Percentiles rank a stretch among this genome's conserved stretches.
phyloP scores from a whole-genome alignment of 2,888 invertebrate species.

The Hirtodrosophila trivittata region DNA sequence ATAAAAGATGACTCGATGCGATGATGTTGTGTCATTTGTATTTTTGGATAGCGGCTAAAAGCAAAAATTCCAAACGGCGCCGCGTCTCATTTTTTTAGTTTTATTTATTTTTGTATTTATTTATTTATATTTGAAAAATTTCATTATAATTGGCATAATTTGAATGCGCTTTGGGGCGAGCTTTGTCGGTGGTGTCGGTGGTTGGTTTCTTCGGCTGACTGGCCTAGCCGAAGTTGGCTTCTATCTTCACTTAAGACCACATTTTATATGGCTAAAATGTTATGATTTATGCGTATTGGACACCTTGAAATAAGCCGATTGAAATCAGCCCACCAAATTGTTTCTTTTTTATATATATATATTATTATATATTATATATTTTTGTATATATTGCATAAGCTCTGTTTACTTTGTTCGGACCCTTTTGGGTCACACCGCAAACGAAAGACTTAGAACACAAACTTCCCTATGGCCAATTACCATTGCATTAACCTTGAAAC shows the following conservation, averaged over 20 bases:
- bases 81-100: constrained; percentile 3
- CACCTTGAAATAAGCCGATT: constrained; percentile 57
- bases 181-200: constrained; percentile 51
- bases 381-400: not conserved
- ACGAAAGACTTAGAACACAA: constrained; percentile 48
- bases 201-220: not conserved
- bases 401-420: too few relatives aligned
- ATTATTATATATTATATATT: not conserved
- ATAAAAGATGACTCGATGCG: constrained; percentile 43
- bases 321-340: constrained; percentile 17
- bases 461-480: constrained; percentile 23
- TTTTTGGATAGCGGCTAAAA: constrained; percentile 50
- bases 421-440: too few relatives aligned
- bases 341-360: not conserved
- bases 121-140: constrained; percentile 58
- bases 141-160: constrained; percentile 75
- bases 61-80: constrained; percentile 62
- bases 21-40: constrained; percentile 59
- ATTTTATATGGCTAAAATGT: constrained; percentile 58
- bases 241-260: constrained; percentile 47
- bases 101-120: constrained; percentile 47
- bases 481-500: constrained; percentile 29
- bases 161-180: constrained; percentile 74
- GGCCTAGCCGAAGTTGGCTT: constrained; percentile 1
- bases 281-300: constrained; percentile 57